These are phyloP conservation scores for Grammomys surdaster DNA, from an alignment of 2,113 vertebrate genomes.

Conservation along the genomic window DNA sequence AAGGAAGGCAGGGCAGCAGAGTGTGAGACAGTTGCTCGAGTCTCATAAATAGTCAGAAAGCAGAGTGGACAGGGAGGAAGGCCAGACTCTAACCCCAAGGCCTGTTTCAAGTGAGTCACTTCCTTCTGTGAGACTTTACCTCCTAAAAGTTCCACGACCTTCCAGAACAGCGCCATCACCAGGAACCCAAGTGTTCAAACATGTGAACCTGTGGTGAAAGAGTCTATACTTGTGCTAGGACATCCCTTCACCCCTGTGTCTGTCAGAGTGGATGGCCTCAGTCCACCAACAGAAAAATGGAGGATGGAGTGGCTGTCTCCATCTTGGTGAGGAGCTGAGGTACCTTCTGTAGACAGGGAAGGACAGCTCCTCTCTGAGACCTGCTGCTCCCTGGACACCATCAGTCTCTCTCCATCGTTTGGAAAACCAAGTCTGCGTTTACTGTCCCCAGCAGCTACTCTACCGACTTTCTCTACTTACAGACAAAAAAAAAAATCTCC, in stretches of 20 bases:
- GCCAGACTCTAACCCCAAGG: neutral
- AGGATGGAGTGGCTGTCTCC: rapidly evolving
- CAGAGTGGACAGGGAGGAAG: neutral
- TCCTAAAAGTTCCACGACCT: neutral
- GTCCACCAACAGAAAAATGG: neutral
- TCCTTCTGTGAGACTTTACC: neutral
- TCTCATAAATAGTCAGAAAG: neutral
- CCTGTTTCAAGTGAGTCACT: neutral
- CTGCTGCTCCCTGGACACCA: too few relatives aligned
- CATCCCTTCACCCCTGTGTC: too few relatives aligned
- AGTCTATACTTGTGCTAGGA: neutral
- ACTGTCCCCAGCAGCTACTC: rapidly evolving
- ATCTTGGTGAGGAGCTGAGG: neutral
- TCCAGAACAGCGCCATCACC: neutral
- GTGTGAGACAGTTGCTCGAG: too few relatives aligned
- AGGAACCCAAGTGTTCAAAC: neutral
- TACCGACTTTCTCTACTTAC: neutral
- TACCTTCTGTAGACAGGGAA: neutral
- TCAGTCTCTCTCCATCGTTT: neutral
- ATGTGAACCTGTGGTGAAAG: neutral
- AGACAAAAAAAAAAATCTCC: too few relatives aligned
- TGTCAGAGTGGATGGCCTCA: neutral
- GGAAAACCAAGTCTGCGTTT: neutral
- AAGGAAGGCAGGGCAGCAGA: too few relatives aligned
- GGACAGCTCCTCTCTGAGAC: neutral